phyloP scores from a whole-genome alignment of 2,113 vertebrate species.

The Microtus richardsoni region DNA sequence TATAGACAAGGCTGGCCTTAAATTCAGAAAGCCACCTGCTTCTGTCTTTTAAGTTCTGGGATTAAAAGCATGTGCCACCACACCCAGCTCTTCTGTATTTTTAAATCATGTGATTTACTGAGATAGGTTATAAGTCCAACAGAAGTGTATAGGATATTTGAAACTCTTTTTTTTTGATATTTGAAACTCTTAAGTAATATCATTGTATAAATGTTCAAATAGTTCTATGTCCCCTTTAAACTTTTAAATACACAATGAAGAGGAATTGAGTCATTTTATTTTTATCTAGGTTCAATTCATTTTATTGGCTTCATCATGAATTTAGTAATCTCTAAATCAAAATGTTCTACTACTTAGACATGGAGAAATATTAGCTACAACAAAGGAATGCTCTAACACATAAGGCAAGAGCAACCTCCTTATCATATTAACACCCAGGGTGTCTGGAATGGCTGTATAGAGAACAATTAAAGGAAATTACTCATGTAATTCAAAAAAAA shows the following conservation, averaged over 20 bases:
- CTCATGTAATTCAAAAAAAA: not conserved
- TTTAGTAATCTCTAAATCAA: not conserved
- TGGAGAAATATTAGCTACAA: constrained; percentile 31
- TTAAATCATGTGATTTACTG: not conserved
- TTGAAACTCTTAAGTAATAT: not conserved
- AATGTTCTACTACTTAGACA: not conserved
- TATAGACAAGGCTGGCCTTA: not conserved
- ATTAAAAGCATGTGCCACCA: not conserved
- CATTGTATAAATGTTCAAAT: not conserved
- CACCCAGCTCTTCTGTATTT: not conserved
- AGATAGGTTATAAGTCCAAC: constrained; percentile 42
- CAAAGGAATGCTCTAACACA: constrained; percentile 40
- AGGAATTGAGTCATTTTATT: constrained; percentile 38
- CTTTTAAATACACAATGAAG: constrained; percentile 6
- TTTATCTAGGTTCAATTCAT: constrained; percentile 50
- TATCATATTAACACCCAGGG: constrained; percentile 31
- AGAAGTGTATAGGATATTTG: not conserved
- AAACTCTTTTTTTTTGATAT: not conserved
- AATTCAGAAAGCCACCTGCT: not conserved
- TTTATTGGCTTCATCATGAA: not conserved
- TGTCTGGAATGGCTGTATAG: not conserved
- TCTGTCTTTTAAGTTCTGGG: not conserved
- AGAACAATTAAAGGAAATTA: constrained; percentile 63
- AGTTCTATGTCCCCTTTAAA: not conserved
- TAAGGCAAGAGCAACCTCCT: not conserved